A percentile compares a stretch with the other conserved stretches of the same genome.
These are phyloP conservation scores for Oxystoma pomonae DNA, from an alignment of 2,888 invertebrate species.

Conservation along the genomic window DNA sequence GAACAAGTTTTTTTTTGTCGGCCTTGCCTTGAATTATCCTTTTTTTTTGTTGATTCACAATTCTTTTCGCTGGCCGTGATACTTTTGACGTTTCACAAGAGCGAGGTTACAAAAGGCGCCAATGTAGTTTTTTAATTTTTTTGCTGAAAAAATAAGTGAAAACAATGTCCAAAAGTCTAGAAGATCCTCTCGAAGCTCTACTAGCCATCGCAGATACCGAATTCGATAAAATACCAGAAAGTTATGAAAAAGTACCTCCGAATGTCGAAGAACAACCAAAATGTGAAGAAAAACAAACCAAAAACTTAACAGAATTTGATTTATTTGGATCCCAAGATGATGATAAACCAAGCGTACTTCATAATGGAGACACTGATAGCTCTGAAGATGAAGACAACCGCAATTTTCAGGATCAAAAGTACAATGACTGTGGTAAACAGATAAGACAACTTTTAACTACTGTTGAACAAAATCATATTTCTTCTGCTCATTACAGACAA, in stretches of 20 bases:
- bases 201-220: conserved; percentile 35
- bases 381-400: conserved; percentile 79
- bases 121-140: background rate
- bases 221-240: conserved; percentile 20
- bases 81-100: background rate
- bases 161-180: background rate
- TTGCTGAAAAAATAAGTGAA: background rate
- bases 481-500: conserved; percentile 16
- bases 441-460: conserved; percentile 54
- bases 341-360: conserved; percentile 39
- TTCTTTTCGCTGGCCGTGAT: background rate
- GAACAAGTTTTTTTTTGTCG: no score
- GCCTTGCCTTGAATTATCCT: no score
- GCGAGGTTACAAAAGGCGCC: background rate
- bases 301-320: conserved; percentile 28
- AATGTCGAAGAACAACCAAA: background rate
- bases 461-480: conserved; percentile 8
- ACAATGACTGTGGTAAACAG: conserved; percentile 65
- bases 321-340: conserved; percentile 29
- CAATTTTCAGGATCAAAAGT: conserved; percentile 68
- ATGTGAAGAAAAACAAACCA: conserved; percentile 5
- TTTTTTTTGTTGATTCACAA: no score
- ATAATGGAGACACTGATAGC: conserved; percentile 64
- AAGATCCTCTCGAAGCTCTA: conserved; percentile 35
- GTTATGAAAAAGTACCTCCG: background rate